phyloP scores from a whole-genome alignment of 1,140 invertebrate species.

The Chelonus insularis region DNA sequence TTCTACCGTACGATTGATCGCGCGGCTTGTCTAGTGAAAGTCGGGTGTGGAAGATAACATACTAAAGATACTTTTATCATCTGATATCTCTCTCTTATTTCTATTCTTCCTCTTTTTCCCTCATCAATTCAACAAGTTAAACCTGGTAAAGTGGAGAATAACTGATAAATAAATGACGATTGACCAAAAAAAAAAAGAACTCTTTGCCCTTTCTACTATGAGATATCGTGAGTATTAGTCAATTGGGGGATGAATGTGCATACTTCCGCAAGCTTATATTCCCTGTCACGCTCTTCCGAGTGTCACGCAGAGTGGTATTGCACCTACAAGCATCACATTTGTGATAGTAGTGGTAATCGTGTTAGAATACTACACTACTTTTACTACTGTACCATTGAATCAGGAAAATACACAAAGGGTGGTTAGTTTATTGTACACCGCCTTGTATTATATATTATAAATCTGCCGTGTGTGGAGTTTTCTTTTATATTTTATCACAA shows the following conservation, averaged over 20 bases:
- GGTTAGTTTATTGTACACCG: slow-evolving; percentile 12
- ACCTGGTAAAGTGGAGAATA: slow-evolving; percentile 18
- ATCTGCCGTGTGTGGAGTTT: slow-evolving; percentile 4
- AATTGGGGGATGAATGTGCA: slow-evolving; percentile 7
- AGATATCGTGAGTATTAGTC: slow-evolving; percentile 7
- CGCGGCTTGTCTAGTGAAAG: slow-evolving; percentile 18
- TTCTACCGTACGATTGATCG: slow-evolving; percentile 42
- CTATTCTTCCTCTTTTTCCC: not conserved
- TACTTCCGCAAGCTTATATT: not conserved
- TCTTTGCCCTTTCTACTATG: too few species aligned
- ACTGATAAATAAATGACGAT: not conserved
- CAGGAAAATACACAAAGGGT: not conserved
- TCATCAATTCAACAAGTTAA: slow-evolving; percentile 31
- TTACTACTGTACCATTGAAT: slow-evolving; percentile 24
- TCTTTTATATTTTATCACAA: not conserved
- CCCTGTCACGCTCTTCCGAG: not conserved
- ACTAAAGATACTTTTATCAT: too few species aligned
- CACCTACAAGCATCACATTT: too few species aligned
- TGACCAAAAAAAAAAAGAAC: not conserved
- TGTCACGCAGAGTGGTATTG: not conserved
- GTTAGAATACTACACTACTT: slow-evolving; percentile 17
- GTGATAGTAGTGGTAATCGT: slow-evolving; percentile 9
- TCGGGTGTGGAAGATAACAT: slow-evolving; percentile 5
- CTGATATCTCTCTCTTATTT: too few species aligned
- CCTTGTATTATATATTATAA: slow-evolving; percentile 5